A percentile compares a stretch with the other conserved stretches of the same genome.
These are phyloP conservation scores for Onychomys torridus DNA, from an alignment of 2,797 vertebrate genomes.

Conservation along the genomic window DNA sequence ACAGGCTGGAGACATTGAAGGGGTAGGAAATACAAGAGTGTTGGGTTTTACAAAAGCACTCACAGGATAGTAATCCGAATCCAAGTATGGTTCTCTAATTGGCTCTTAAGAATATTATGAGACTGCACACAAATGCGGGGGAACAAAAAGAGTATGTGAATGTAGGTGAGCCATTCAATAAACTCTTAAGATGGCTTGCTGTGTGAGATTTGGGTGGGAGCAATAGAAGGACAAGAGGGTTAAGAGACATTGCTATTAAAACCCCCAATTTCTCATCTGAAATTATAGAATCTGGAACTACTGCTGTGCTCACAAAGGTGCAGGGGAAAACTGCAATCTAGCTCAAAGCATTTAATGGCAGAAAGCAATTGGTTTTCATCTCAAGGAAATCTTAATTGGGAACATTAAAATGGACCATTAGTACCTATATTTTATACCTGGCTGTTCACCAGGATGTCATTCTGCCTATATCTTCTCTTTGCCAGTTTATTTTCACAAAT, in stretches of 20 bases:
- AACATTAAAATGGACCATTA: slow-evolving; percentile 19
- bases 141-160: not conserved
- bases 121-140: not conserved
- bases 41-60: not conserved
- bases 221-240: not conserved
- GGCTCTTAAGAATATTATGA: not conserved
- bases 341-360: slow-evolving; percentile 44
- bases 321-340: not conserved
- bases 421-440: slow-evolving; percentile 15
- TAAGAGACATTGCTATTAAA: slow-evolving; percentile 2
- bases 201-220: not conserved
- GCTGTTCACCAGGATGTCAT: not conserved
- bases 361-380: slow-evolving; percentile 63
- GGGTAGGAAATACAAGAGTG: not conserved
- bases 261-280: not conserved
- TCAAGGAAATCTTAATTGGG: slow-evolving; percentile 37
- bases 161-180: not conserved
- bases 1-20: not conserved
- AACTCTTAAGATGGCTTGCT: not conserved
- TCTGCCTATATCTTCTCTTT: not conserved
- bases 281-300: slow-evolving; percentile 3
- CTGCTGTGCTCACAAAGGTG: slow-evolving; percentile 10
- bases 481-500: slow-evolving; percentile 41
- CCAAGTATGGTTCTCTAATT: not conserved
- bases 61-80: slow-evolving; percentile 27